phyloP scores from a whole-genome alignment of 2,113 vertebrate species.

The Ovis canadensis region DNA sequence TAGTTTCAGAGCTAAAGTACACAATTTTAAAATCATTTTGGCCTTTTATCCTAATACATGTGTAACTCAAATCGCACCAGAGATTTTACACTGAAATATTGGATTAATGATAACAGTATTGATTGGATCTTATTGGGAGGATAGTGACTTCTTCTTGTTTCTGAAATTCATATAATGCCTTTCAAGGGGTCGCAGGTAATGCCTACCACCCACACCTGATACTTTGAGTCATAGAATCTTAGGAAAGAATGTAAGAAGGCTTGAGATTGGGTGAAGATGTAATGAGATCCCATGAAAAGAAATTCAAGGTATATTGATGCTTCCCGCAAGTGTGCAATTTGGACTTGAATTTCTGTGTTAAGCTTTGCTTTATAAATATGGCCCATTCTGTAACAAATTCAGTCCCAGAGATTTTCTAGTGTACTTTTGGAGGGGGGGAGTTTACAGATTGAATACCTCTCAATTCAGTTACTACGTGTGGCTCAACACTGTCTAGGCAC shows the following conservation, averaged over 20 bases:
- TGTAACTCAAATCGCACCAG: not conserved
- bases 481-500: not conserved
- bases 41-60: not conserved
- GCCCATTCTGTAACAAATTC: not conserved
- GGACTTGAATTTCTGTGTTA: not conserved
- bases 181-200: not conserved
- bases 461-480: not conserved
- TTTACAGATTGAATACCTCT: not conserved
- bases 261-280: not conserved
- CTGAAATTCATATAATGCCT: not conserved
- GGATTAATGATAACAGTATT: not conserved
- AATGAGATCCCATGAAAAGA: not conserved
- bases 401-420: not conserved
- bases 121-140: not conserved
- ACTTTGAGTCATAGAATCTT: constrained; percentile 33
- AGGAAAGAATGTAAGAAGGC: not conserved
- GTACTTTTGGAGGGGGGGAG: not conserved
- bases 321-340: not conserved
- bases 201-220: constrained; percentile 16
- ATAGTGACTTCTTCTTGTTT: not conserved
- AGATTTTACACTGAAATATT: not conserved
- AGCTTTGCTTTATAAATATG: constrained; percentile 4
- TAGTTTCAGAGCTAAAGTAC: not conserved
- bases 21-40: not conserved
- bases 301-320: not conserved